These are phyloP conservation scores for Tragelaphus strepsiceros DNA, from an alignment of 2,113 vertebrate species.

Conservation along the genomic window DNA sequence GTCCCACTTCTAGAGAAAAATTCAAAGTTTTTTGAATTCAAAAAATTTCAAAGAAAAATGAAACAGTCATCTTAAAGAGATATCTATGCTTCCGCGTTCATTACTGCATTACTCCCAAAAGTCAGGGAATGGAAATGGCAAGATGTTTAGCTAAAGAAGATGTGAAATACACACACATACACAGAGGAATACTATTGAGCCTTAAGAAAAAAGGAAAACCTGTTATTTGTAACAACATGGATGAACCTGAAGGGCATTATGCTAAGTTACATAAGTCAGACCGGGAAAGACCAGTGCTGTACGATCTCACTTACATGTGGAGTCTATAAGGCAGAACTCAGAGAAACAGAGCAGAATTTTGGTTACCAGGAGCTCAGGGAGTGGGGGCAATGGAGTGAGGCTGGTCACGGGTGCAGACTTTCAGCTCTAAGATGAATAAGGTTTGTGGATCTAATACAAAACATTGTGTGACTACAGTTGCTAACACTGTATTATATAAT, in stretches of 20 bases:
- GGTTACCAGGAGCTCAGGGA: background rate
- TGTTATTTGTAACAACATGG: background rate
- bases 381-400: background rate
- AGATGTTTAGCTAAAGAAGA: background rate
- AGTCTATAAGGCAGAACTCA: background rate
- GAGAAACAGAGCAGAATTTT: background rate
- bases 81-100: background rate
- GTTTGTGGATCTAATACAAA: background rate
- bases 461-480: background rate
- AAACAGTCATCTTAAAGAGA: background rate
- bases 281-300: background rate
- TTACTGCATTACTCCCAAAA: background rate
- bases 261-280: background rate
- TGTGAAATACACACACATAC: background rate
- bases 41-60: background rate
- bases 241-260: background rate
- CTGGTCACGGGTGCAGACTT: background rate
- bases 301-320: background rate
- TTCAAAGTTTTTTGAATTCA: background rate
- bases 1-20: background rate
- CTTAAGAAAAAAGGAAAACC: background rate
- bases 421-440: background rate
- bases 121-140: background rate
- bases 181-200: background rate
- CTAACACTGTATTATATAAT: background rate